Evolutionary conservation across 2,797 vertebrate species (phyloP), one percentile per base, ranked within the genome.

Genomic region (Perodicticus potto): DNA sequence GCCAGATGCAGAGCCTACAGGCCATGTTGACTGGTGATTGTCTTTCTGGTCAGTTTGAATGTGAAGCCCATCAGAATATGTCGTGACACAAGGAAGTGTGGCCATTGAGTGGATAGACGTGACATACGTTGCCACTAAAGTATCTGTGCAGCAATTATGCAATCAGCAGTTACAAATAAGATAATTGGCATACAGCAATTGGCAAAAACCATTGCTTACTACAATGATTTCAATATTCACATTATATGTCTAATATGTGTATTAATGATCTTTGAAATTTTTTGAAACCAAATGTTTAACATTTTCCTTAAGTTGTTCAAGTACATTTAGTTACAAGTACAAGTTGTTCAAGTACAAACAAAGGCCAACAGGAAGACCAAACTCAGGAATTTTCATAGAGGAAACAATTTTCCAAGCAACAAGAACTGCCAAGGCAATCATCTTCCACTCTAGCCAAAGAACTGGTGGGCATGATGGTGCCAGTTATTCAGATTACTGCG

Each of bases 111-210:
- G 89, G 11, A 92, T n/a, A 86, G 80, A 86, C 63, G 27, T 45
- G 69, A 89, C 9, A 29, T 72, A 80, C 55, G 27, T 22, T 86
- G n/a, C 29, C 72, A 84, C 4, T 59, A 17, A 94, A 93, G 7
- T 82, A 80, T 59, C 34, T 45, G 13, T 86, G 29, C 13, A 86
- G 25, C 45, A 76, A 86, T 61, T 83, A 94, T 65, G 70, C 65
- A 89, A 84, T 88, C 29, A 55, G 72, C 34, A 96, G 84, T 96
- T 67, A 87, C 5, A 83, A 85, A 25, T 10, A 86, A 74, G 65
- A 69, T 94, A 96, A 95, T 7, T 78, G 45, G 61, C 34, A 27
- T 63, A 92, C 88, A 17, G 34, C 69, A 93, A 82, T 57, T 84
- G 23, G 96, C 74, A 74, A 86, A 94, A 94, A 72, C 67, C 25